phyloP scores from a whole-genome alignment of 2,888 invertebrate genomes.

The Malachius bipustulatus region DNA sequence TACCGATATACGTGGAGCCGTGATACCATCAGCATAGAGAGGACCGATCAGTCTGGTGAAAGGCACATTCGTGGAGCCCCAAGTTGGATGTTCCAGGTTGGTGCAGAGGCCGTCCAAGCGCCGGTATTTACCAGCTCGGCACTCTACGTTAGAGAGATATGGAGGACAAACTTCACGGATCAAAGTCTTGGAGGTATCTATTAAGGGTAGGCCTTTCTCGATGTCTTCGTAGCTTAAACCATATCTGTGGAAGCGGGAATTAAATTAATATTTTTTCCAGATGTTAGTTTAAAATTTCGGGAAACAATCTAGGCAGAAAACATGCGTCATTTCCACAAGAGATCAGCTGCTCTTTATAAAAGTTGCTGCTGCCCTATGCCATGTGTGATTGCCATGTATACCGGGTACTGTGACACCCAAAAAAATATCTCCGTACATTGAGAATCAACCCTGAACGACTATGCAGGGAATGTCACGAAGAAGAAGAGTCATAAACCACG shows the following conservation, averaged over 20 bases:
- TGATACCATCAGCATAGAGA: conserved; percentile 73
- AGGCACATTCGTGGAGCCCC: conserved; percentile 77
- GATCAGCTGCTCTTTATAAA: no score
- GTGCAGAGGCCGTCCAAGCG: conserved; percentile 81
- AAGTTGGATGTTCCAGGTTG: conserved; percentile 77
- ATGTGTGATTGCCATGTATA: no score
- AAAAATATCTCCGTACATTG: no score
- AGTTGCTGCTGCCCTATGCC: no score
- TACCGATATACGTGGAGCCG: conserved; percentile 67
- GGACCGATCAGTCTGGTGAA: conserved; percentile 74
- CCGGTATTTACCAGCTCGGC: conserved; percentile 78
- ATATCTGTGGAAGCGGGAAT: conserved; percentile 59
- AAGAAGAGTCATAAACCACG: no score
- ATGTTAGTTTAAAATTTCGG: no score
- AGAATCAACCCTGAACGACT: no score
- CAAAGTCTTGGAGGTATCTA: conserved; percentile 78
- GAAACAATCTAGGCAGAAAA: no score
- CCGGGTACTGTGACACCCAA: no score
- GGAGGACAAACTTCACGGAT: conserved; percentile 81
- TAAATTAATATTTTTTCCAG: no score
- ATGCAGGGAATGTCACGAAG: no score
- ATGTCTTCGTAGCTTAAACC: conserved; percentile 76
- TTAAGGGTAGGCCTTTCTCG: conserved; percentile 73
- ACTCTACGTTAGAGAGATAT: conserved; percentile 76
- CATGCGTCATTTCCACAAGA: no score